These are phyloP conservation scores for Hemichromis elongatus DNA, from an alignment of 2,113 vertebrate species.

Conservation along the genomic window DNA sequence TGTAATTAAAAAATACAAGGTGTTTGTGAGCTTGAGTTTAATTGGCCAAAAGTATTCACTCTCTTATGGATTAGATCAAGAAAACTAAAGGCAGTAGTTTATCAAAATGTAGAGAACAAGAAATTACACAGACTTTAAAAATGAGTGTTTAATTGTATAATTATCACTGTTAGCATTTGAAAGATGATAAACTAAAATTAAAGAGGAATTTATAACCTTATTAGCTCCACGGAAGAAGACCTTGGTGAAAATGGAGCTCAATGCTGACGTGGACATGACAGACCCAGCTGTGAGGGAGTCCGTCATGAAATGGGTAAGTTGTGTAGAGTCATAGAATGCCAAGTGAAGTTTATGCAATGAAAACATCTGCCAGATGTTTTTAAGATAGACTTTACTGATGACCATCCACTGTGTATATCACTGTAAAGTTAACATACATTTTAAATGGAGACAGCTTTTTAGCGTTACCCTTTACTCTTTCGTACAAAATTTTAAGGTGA, in stretches of 20 bases:
- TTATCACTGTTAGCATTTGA: background rate
- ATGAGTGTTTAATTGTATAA: background rate
- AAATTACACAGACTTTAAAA: background rate
- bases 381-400: rapidly evolving
- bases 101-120: background rate
- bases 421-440: rapidly evolving
- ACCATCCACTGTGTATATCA: background rate
- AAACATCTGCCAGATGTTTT: rapidly evolving
- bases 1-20: background rate
- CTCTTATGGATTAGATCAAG: background rate
- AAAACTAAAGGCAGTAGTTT: background rate
- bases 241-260: background rate
- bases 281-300: background rate
- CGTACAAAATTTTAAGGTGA: background rate
- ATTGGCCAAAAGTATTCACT: background rate
- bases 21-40: background rate
- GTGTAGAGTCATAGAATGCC: background rate
- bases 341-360: background rate
- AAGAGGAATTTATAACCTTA: background rate
- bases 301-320: background rate
- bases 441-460: background rate
- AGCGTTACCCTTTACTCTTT: rapidly evolving
- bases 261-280: background rate
- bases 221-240: background rate
- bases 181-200: background rate